Evolutionary conservation across 2,113 vertebrate species (phyloP).

Genomic region (Callospermophilus lateralis): DNA sequence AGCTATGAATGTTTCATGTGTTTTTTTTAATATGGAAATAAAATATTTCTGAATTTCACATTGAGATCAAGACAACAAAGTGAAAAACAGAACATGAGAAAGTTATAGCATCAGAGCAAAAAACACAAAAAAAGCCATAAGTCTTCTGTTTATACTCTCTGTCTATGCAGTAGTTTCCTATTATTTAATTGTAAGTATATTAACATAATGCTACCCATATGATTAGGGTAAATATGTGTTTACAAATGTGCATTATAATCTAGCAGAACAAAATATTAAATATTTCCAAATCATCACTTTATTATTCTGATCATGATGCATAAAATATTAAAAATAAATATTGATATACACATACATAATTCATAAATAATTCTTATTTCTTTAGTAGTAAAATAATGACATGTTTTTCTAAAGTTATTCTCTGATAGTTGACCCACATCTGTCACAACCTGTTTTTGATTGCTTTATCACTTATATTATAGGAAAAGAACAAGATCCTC

Average conservation of each 20-base stretch:
- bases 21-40: neutral
- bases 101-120: neutral
- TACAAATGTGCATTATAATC: neutral
- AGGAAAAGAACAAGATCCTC: slow-evolving; percentile 24
- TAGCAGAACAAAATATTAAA: neutral
- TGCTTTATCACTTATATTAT: too few relatives aligned
- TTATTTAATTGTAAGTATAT: neutral
- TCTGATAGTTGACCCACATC: neutral
- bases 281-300: neutral
- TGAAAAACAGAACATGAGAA: neutral
- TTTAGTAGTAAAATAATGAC: slow-evolving; percentile 25
- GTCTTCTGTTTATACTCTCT: neutral
- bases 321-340: neutral
- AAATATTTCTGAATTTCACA: neutral
- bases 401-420: neutral
- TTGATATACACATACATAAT: neutral
- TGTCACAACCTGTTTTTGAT: slow-evolving; percentile 33
- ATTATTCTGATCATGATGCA: neutral
- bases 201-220: neutral
- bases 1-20: neutral
- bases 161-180: neutral
- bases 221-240: neutral
- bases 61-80: neutral
- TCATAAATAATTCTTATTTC: neutral
- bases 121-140: neutral